Percentiles rank a stretch among this genome's conserved stretches.
phyloP scores from a whole-genome alignment of 2,797 vertebrate species.

The Hydrophis major region DNA sequence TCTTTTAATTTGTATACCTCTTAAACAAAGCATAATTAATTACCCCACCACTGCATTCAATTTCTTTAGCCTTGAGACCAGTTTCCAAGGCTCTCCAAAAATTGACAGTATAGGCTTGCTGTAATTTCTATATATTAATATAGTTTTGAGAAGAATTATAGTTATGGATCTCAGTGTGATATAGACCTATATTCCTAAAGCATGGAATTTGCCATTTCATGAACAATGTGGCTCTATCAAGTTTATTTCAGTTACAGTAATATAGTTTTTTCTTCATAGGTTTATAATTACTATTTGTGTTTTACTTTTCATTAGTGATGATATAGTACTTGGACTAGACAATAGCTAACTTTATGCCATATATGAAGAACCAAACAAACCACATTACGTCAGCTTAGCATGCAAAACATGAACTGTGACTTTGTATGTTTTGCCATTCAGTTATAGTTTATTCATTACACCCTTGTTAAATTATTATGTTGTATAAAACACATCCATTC shows the following conservation, averaged over 20 bases:
- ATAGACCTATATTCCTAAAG: neutral
- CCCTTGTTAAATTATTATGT: neutral
- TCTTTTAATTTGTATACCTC: neutral
- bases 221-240: neutral
- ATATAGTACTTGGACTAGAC: neutral
- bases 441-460: neutral
- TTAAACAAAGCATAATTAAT: neutral
- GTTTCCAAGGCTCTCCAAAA: constrained; percentile 37
- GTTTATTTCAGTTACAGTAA: neutral
- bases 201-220: neutral
- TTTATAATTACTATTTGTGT: neutral
- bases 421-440: neutral
- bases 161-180: neutral
- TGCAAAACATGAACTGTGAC: neutral
- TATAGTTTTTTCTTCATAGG: neutral
- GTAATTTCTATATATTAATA: neutral
- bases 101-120: neutral
- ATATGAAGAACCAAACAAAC: neutral
- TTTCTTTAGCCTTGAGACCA: neutral
- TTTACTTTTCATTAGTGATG: neutral
- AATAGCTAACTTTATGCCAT: neutral
- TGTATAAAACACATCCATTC: neutral
- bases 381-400: neutral
- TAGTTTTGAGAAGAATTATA: neutral
- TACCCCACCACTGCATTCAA: neutral